Evolutionary conservation across 2,113 vertebrate species (phyloP).

Genomic region (Ranitomeya variabilis): DNA sequence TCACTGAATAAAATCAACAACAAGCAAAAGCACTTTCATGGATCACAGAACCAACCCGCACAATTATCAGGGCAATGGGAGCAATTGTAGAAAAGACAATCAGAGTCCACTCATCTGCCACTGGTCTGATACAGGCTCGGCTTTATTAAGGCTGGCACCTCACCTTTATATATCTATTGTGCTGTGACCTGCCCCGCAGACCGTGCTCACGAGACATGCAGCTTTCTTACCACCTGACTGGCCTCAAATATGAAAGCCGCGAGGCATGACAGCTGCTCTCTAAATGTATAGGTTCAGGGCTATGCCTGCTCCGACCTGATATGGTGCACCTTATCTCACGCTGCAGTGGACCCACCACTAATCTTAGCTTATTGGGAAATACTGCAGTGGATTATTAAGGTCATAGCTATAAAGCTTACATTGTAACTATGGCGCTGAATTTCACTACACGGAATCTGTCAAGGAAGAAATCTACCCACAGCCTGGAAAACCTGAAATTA

Average conservation of each 20-base stretch:
- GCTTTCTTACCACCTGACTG: slow-evolving; percentile 28
- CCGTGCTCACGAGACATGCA: slow-evolving; percentile 39
- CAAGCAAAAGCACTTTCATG: slow-evolving; percentile 54
- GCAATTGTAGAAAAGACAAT: slow-evolving; percentile 44
- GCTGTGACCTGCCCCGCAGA: slow-evolving; percentile 25
- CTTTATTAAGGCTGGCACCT: slow-evolving; percentile 51
- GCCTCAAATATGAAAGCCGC: slow-evolving; percentile 21
- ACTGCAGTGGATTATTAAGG: slow-evolving; percentile 8
- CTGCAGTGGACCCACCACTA: background rate
- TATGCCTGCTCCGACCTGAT: slow-evolving; percentile 14
- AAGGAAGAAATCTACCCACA: background rate
- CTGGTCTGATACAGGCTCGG: slow-evolving; percentile 31
- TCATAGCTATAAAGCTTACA: slow-evolving; percentile 1
- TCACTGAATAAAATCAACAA: slow-evolving; percentile 4
- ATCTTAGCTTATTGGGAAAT: slow-evolving; percentile 45
- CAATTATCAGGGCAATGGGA: background rate
- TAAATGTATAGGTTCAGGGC: slow-evolving; percentile 20
- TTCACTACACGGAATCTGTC: slow-evolving; percentile 12
- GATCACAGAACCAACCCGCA: slow-evolving; percentile 36
- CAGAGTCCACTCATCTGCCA: slow-evolving; percentile 35
- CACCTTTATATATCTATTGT: slow-evolving; percentile 32
- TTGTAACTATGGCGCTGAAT: background rate
- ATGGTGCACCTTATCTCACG: background rate
- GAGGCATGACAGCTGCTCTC: slow-evolving; percentile 7
- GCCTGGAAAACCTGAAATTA: background rate